Base-by-base conservation (phyloP, 2,797 vertebrate genomes). In the Schizopygopsis malacanthus region DNA sequence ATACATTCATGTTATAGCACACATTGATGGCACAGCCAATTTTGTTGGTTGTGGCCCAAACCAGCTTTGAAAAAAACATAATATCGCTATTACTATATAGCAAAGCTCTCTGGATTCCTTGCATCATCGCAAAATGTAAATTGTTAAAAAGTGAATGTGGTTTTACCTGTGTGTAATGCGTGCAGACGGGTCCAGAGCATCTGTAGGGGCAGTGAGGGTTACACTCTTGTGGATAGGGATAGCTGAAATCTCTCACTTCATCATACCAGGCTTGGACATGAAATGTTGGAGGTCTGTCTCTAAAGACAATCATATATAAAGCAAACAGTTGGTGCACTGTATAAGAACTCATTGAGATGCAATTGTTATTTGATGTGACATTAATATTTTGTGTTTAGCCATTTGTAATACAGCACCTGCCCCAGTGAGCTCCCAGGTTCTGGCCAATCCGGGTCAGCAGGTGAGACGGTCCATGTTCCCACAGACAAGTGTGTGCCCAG, bases 191-290 rank as follows among this genome's bases (percentile, higher is more conserved):
- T 61, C 98, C 98, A 33, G 97, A 97, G 90, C 98, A 99, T 89
- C 96, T 96, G 85, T 97, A 97, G 0, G 98, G 98, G 79, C 98
- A 99, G 88, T 99, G 97, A 0, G 98, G 98, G 89, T 97, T 96
- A 90, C 98, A 99, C 86, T 99, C 98, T 89, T 99, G 97, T 73
- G 97, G 94, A 90, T 99, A 95, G 0, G 98, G 97, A 85, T 96
- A 99, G 0, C 95, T 97, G 90, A 97, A 99, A 92, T 99, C 93
- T 92, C 92, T 96, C 87, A 99, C 98, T 94, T 99, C 98, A 91
- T 99, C 98, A 88, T 99, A 99, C 98, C 98, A 99, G 12, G 98
- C 97, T 92, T 99, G 98, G 3, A 99, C 97, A 41, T 99, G 98
- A 91, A 96, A 99, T 4, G 98, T 98, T 10, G 97, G 97, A 22